Base-by-base conservation (phyloP, 2,888 invertebrate species). In the Monoplex corrugatus region DNA sequence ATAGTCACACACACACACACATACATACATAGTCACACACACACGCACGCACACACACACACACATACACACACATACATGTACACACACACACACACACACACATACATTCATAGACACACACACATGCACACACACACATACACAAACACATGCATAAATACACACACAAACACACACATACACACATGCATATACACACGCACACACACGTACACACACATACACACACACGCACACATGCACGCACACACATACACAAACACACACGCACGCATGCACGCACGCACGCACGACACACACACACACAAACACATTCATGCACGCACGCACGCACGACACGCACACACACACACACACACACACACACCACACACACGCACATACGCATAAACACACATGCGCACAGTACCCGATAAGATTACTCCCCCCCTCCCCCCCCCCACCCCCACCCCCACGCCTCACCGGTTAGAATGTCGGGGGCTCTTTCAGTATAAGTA, bases 251-350 rank as follows among this genome's bases (percentile, higher is more conserved):
- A 85, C 63, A 28, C 85, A 85, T 63, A 35, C 63, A 85, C 57
- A 68, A 16, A 82, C 82, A 44, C 82, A 82, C 82, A 44, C 82
- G 44, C 44, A 82, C 80, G 43, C 80, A 82, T 23, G 43, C 80
- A 82, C 80, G 43, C 80, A 82, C 80, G 43, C 80, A 43, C 80
- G 43, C 80, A 43, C 80, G n/a, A 82, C 80, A 82, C 80, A 82
- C 80, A 82, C 80, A 82, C 80, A 72, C 72, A 72, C 72, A 72
- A 13, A 72, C 72, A 72, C 72, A 72, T n/a, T 19, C 72, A 72
- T n/a, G 32, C 72, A 72, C 72, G 28, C 72, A 72, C 72, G 28
- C 82, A 82, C 13, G 40, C 82, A n/a, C n/a, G n/a, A n/a, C n/a
- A n/a, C n/a, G 35, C 40, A 8, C 40, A 82, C 82, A 82, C 82